Evolutionary conservation across 2,888 invertebrate species (phyloP).

Genomic region (Cryptus viduatorius): DNA sequence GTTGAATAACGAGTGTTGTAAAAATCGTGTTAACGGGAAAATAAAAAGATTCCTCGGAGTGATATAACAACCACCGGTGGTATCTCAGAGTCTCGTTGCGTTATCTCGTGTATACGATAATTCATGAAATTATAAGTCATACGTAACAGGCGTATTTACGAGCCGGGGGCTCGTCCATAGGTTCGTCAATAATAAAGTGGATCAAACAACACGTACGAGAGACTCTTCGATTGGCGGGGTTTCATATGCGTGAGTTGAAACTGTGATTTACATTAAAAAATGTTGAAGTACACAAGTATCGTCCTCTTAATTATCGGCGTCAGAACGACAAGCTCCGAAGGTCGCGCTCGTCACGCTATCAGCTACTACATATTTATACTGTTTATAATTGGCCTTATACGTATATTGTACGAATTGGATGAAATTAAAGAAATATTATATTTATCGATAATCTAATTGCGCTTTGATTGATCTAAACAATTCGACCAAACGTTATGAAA

Average conservation of each 20-base stretch:
- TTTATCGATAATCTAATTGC: conserved; percentile 45
- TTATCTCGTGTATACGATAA: conserved; percentile 14
- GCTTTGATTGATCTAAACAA: conserved; percentile 33
- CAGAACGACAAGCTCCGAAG: conserved; percentile 38
- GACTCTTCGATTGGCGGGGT: conserved; percentile 50
- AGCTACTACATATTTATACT: conserved; percentile 23
- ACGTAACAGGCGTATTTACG: conserved; percentile 14
- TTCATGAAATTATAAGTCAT: conserved; percentile 20
- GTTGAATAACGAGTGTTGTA: conserved; percentile 33
- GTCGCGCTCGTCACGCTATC: conserved; percentile 42
- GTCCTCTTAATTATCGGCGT: conserved; percentile 24
- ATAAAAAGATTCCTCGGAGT: background rate
- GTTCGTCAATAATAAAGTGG: conserved; percentile 38
- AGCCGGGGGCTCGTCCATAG: conserved; percentile 55
- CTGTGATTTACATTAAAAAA: conserved; percentile 40
- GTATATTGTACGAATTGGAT: conserved; percentile 3
- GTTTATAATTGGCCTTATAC: conserved; percentile 27
- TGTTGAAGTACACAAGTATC: background rate
- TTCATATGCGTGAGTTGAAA: conserved; percentile 61
- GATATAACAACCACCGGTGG: background rate
- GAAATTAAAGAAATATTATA: background rate
- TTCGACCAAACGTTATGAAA: conserved; percentile 2
- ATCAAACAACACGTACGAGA: conserved; percentile 24
- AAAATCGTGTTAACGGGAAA: conserved; percentile 14
- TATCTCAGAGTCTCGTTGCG: conserved; percentile 6